Conservation (phyloP, 2,797 vertebrate genomes). For the Nothura maculosa region DNA sequence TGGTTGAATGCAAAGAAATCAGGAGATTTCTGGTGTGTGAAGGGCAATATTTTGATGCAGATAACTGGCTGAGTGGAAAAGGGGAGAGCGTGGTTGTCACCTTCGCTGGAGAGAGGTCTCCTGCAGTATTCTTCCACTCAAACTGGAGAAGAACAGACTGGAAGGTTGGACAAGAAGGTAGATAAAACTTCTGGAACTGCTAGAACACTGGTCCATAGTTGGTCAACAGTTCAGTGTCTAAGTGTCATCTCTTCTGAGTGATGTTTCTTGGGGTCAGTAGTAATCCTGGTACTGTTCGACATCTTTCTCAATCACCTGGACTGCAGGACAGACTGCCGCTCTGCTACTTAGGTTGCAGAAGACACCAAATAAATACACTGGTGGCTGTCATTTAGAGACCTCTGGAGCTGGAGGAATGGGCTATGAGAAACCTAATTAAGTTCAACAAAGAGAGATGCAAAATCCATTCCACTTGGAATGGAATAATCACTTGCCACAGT, state of each 20-base stretch:
- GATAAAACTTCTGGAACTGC: neutral
- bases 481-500: fast-evolving
- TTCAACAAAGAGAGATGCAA: neutral
- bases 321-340: neutral
- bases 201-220: neutral
- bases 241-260: neutral
- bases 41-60: neutral
- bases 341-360: neutral
- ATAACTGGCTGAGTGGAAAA: neutral
- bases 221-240: neutral
- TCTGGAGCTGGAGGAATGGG: neutral
- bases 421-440: neutral
- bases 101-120: neutral
- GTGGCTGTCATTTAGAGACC: neutral
- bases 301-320: neutral
- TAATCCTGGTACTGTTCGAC: neutral
- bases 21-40: neutral
- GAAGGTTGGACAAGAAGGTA: neutral
- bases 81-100: neutral
- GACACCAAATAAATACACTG: neutral
- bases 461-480: neutral
- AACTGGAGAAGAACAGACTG: neutral
- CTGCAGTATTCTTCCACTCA: neutral
- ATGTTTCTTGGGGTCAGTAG: neutral
- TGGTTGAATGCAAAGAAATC: neutral